phyloP scores from a whole-genome alignment of 1,140 invertebrate species.

The Calliphora vicina region DNA sequence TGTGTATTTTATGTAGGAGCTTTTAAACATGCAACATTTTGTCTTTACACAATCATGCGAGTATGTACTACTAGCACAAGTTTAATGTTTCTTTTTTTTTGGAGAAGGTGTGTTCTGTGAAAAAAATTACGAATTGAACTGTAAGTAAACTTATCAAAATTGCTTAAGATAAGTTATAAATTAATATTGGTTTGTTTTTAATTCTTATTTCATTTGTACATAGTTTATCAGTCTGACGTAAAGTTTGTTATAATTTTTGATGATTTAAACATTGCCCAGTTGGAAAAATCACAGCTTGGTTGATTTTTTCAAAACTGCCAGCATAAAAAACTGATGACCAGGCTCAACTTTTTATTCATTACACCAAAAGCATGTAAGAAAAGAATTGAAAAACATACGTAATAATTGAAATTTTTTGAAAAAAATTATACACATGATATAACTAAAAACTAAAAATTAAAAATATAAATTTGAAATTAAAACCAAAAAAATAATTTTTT shows the following conservation, averaged over 20 bases:
- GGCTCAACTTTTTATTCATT: too few species aligned
- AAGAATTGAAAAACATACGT: too few species aligned
- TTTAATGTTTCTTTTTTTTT: neutral
- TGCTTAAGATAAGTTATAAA: neutral
- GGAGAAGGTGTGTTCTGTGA: neutral
- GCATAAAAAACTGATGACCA: too few species aligned
- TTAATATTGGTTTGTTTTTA: neutral
- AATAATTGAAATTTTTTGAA: too few species aligned
- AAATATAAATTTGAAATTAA: too few species aligned
- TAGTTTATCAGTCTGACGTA: neutral
- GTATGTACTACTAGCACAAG: neutral
- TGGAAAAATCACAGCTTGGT: too few species aligned
- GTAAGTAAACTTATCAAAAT: neutral
- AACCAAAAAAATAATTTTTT: too few species aligned
- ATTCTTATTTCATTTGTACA: neutral
- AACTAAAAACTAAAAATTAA: too few species aligned
- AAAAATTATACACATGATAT: too few species aligned
- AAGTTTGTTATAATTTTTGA: neutral
- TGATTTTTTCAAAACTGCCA: too few species aligned
- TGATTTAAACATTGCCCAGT: too few species aligned
- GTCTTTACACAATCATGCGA: neutral
- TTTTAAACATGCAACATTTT: slow-evolving; percentile 2
- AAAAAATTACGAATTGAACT: neutral
- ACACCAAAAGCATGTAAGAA: too few species aligned
- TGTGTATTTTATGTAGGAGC: neutral